phyloP scores from a whole-genome alignment of 2,113 vertebrate species.

The Chamaetylas fuelleborni region DNA sequence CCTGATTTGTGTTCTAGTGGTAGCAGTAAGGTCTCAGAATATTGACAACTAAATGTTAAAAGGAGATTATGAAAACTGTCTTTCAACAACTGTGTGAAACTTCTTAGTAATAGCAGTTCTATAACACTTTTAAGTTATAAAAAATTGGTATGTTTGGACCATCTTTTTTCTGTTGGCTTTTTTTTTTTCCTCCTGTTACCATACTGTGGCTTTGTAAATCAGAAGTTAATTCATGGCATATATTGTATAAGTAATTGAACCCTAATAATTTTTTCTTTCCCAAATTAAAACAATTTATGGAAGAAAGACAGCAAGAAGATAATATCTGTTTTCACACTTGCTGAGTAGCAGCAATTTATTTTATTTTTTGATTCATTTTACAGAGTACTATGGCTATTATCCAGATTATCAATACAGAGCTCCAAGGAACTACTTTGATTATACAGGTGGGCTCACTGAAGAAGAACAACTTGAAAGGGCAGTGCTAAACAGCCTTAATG shows the following conservation, averaged over 20 bases:
- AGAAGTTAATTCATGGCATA: not conserved
- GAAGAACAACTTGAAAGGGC: conserved; percentile 87
- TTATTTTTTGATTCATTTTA: not conserved
- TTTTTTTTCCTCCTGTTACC: not conserved
- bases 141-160: not conserved
- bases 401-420: not conserved
- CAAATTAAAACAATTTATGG: not conserved
- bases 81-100: not conserved
- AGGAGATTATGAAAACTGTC: not conserved
- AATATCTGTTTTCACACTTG: not conserved
- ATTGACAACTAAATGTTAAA: not conserved
- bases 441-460: conserved; percentile 84
- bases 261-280: not conserved
- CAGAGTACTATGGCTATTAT: conserved; percentile 55
- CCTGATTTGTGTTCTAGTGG: not conserved
- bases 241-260: not conserved
- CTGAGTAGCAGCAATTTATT: not conserved
- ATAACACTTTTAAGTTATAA: not conserved
- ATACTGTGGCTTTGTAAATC: not conserved
- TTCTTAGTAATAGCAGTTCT: not conserved
- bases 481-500: conserved; percentile 83
- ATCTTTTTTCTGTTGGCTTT: not conserved
- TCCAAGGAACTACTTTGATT: conserved; percentile 46
- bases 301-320: not conserved
- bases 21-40: not conserved